A percentile compares a stretch with the other conserved stretches of the same genome.
Conservation (phyloP, 1,140 invertebrate genomes). For the Caenorhabditis inopinata region DNA sequence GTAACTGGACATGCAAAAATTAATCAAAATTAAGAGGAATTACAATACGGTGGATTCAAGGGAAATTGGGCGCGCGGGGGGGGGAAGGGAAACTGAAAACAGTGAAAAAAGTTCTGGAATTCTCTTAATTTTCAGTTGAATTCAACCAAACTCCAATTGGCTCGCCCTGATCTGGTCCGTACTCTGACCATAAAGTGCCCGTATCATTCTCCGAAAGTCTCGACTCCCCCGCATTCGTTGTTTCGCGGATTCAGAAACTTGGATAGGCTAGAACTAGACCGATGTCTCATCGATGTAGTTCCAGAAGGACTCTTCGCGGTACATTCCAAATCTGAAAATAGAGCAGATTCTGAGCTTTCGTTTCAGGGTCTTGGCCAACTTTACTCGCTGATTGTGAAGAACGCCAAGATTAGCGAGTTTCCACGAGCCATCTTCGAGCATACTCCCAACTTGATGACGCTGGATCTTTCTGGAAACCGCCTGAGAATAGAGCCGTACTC, state of each 20-base stretch:
- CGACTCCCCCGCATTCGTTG: background rate
- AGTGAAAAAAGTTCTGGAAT: too few species aligned
- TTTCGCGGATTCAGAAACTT: constrained; percentile 38
- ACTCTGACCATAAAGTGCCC: constrained; percentile 51
- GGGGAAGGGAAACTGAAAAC: too few species aligned
- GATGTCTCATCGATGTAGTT: constrained; percentile 43
- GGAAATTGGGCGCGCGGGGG: too few species aligned
- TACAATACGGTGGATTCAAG: too few species aligned
- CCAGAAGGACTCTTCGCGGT: constrained; percentile 46
- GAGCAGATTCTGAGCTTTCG: too few species aligned
- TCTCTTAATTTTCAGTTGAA: constrained; percentile 50
- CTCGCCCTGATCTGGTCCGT: constrained; percentile 36
- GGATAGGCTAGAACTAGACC: constrained; percentile 49
- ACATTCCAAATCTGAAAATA: too few species aligned
- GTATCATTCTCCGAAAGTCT: constrained; percentile 36
- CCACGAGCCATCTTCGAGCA: constrained; percentile 40
- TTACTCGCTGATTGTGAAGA: constrained; percentile 45
- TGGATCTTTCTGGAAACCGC: constrained; percentile 49
- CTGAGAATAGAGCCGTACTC: constrained; percentile 44
- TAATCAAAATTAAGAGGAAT: too few species aligned
- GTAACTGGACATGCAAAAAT: background rate
- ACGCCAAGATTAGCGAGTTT: constrained; percentile 43
- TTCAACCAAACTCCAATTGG: constrained; percentile 42
- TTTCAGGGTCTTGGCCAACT: constrained; percentile 49
- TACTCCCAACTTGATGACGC: constrained; percentile 47